Percentiles rank a stretch among this genome's conserved stretches.
Evolutionary conservation across 1,140 invertebrate genomes (phyloP).

Genomic region (Onthophagus taurus): DNA sequence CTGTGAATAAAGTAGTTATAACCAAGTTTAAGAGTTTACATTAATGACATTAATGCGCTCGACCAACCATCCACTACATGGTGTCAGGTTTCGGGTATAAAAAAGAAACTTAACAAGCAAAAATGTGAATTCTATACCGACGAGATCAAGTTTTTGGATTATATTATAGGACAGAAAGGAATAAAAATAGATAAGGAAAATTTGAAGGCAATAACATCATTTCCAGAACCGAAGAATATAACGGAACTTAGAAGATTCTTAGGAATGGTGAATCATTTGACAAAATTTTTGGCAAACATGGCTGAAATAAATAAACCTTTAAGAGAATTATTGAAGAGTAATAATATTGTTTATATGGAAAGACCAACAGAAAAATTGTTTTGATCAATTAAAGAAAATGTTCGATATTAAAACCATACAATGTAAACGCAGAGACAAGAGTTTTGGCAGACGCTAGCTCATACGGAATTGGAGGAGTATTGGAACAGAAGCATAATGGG

Average conservation of each 20-base stretch:
- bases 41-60: no score
- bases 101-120: constrained; percentile 2
- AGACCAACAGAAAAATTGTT: neutral
- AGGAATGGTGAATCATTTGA: constrained; percentile 33
- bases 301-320: neutral
- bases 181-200: constrained; percentile 11
- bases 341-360: neutral
- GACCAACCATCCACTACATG: no score
- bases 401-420: no score
- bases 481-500: no score
- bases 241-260: constrained; percentile 28
- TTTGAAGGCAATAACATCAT: constrained; percentile 24
- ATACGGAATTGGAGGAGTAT: no score
- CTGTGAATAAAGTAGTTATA: no score
- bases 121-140: constrained; percentile 11
- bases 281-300: constrained; percentile 24
- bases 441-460: no score
- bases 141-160: constrained; percentile 5
- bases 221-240: constrained; percentile 22
- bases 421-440: no score
- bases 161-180: constrained; percentile 2
- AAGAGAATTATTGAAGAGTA: neutral
- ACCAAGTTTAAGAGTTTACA: no score
- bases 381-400: neutral
- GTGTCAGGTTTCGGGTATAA: no score